Percentiles rank a stretch among this genome's conserved stretches.
phyloP scores from a whole-genome alignment of 1,140 invertebrate genomes.

The Drosophila takahashii region DNA sequence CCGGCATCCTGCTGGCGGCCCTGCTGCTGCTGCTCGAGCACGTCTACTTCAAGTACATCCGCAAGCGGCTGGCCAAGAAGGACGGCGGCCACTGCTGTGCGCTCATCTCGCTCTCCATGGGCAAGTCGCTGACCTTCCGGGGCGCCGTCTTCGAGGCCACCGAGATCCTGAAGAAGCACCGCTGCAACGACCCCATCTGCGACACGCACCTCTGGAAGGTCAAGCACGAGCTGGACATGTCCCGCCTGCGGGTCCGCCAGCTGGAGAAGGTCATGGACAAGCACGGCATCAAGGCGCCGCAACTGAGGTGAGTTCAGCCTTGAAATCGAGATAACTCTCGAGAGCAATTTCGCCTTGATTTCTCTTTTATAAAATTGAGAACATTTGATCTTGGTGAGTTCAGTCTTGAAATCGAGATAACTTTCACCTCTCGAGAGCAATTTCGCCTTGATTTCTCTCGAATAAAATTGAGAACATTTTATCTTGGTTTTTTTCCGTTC shows the following conservation, averaged over 20 bases:
- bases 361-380: too few relatives aligned
- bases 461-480: too few relatives aligned
- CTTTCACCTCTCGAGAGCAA: too few relatives aligned
- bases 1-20: constrained; percentile 95
- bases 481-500: not conserved
- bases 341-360: not conserved
- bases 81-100: constrained; percentile 95
- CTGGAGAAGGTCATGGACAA: constrained; percentile 93
- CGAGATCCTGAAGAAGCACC: constrained; percentile 86
- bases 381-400: not conserved
- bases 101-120: constrained; percentile 93
- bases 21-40: constrained; percentile 95
- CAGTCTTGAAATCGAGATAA: too few relatives aligned
- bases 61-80: constrained; percentile 94
- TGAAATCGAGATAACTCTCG: too few relatives aligned
- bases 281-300: constrained; percentile 91
- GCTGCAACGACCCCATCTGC: constrained; percentile 92
- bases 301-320: constrained; percentile 85
- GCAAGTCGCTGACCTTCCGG: constrained; percentile 93
- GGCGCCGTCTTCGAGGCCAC: constrained; percentile 94
- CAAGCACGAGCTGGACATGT: constrained; percentile 94
- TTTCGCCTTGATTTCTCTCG: too few relatives aligned
- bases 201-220: constrained; percentile 95
- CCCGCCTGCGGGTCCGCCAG: constrained; percentile 92
- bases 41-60: constrained; percentile 96